Percentiles rank a stretch among this genome's conserved stretches.
Evolutionary conservation across 37 sponge, comb jelly and placozoan species (phyloP).

Genomic region (Beroe ovata): DNA sequence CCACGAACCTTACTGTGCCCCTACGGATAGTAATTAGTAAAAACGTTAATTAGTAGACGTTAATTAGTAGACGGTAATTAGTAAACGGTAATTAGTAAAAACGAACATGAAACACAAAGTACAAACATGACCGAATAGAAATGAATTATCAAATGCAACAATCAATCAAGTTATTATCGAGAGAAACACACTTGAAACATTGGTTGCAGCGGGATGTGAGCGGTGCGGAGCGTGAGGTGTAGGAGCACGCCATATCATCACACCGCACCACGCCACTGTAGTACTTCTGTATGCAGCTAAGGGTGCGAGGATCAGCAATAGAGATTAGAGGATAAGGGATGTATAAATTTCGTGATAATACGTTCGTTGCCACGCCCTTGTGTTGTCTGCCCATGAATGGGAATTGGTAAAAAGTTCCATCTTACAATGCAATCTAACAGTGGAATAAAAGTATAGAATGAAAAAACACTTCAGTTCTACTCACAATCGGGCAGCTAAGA

Average conservation of each 20-base stretch:
- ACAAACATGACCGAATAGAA: too few relatives aligned
- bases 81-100: too few relatives aligned
- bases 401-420: too few relatives aligned
- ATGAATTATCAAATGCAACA: too few relatives aligned
- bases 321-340: too few relatives aligned
- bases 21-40: not conserved
- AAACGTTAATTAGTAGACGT: not conserved
- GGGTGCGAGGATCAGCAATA: not conserved
- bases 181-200: not conserved
- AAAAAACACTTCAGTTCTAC: not conserved
- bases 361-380: too few relatives aligned
- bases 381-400: too few relatives aligned
- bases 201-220: not conserved
- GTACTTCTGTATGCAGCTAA: constrained; percentile 21
- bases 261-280: constrained; percentile 36
- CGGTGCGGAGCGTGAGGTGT: not conserved
- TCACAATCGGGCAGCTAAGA: constrained; percentile 14
- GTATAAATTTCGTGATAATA: too few relatives aligned
- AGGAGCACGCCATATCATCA: constrained; percentile 8
- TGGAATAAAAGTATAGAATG: not conserved
- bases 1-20: not conserved
- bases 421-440: too few relatives aligned
- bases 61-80: too few relatives aligned
- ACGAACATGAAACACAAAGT: too few relatives aligned
- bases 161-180: too few relatives aligned